Evolutionary conservation across 2,797 vertebrate genomes (phyloP), one percentile per base, ranked within the genome.

Genomic region (Parauchenoglanis ngamensis): DNA sequence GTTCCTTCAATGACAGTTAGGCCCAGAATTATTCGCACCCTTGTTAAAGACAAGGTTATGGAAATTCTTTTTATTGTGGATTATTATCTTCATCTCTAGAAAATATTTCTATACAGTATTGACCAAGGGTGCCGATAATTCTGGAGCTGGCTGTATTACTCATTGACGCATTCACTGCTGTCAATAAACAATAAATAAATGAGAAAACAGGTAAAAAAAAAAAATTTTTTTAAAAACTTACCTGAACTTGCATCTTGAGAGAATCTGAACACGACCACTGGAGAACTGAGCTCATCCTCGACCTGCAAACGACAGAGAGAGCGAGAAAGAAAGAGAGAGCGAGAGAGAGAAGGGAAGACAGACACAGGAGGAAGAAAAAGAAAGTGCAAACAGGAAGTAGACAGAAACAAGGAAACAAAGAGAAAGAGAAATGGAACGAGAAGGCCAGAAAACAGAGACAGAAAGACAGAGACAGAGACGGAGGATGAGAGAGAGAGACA

Each of bases 241-340:
- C 98, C 96, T 90, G 95, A 92, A 87, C 91, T 94, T 54, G 92
- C 91, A 73, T 96, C 94, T 89, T 90, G 94, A 79, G 92, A 95
- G 93, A 98, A 99, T 91, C 93, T 97, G 94, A 99, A 98, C 17
- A 99, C 96, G 52, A 99, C 97, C 78, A 99, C 98, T 10, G 98
- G 97, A 89, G 97, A 99, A 89, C 92, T 96, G 79, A 97, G 92
- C 90, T 98, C 98, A 93, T 98, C 97, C 93, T 98, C 98, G 89
- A 98, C 97, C 98, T 99, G 93, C 19, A 87, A 86, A 85, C 23
- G 23, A 63, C 21, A 82, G 59, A 80, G 31, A 57, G n/a, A 73
- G 44, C 15, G 4, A 68, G 72, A 76, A 0, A 67, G 52, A 70
- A 49, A 63, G 46, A 78, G 65, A 75, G 46, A 52, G 8, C 46